These are phyloP conservation scores for Caloenas nicobarica DNA, from an alignment of 2,113 vertebrate genomes.

Conservation along the genomic window DNA sequence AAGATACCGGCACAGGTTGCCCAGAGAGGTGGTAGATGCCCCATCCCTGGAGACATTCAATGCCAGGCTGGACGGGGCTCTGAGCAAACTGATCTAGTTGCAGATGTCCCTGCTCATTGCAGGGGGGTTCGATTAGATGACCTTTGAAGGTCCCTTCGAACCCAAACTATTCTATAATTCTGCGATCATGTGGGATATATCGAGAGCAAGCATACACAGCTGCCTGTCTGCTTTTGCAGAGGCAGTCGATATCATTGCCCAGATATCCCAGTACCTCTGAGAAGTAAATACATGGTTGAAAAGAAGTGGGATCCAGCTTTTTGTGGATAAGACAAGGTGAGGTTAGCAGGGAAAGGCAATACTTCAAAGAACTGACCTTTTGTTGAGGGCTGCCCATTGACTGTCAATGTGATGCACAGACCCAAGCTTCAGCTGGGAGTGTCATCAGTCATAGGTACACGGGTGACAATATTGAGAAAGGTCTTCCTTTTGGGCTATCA, in stretches of 20 bases:
- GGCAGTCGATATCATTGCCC: neutral
- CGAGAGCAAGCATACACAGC: neutral
- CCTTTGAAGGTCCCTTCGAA: no score
- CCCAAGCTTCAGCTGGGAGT: neutral
- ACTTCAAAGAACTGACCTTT: neutral
- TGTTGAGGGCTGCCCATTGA: neutral
- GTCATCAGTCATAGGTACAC: neutral
- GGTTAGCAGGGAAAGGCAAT: neutral
- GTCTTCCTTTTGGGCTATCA: neutral
- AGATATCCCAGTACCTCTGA: neutral
- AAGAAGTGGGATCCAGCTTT: neutral
- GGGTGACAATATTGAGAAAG: neutral
- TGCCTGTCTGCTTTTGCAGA: neutral
- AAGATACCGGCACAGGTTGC: no score
- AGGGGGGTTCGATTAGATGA: no score
- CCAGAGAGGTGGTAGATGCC: no score
- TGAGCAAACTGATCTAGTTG: no score
- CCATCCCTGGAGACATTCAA: no score
- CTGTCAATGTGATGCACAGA: neutral
- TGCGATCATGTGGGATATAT: neutral
- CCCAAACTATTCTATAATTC: no score
- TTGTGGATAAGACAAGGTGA: neutral
- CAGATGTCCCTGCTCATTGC: no score
- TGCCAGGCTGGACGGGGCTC: no score
- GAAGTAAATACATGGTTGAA: neutral